phyloP scores from a whole-genome alignment of 2,888 invertebrate species.

The Drosophila quinaria region DNA sequence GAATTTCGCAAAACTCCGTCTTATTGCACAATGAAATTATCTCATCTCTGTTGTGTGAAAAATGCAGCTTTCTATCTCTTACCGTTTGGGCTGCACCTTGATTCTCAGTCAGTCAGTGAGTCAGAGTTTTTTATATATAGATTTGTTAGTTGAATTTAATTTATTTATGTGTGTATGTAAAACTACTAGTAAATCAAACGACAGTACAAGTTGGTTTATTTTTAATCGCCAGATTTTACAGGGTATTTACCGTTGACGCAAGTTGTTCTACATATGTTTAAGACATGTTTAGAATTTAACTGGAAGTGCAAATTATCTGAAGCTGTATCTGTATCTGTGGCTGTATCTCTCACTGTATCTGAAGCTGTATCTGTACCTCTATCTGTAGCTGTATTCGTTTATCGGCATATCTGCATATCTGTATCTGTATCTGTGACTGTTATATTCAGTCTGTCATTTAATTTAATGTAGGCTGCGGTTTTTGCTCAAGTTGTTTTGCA shows the following conservation, averaged over 20 bases:
- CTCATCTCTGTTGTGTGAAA: too few species aligned
- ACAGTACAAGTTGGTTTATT: too few species aligned
- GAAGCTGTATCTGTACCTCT: neutral
- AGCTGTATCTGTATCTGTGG: conserved; percentile 2
- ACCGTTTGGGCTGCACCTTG: too few species aligned
- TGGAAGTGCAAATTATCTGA: conserved; percentile 4
- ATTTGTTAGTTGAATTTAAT: too few species aligned
- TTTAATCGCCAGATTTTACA: neutral
- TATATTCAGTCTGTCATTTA: conserved; percentile 16
- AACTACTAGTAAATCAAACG: too few species aligned
- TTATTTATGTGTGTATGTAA: neutral
- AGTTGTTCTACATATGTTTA: neutral
- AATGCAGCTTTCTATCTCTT: too few species aligned
- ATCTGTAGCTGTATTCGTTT: neutral
- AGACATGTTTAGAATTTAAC: neutral
- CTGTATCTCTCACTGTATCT: neutral
- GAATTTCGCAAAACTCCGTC: too few species aligned
- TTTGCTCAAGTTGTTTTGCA: conserved; percentile 39
- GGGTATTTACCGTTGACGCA: neutral
- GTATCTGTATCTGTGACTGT: conserved; percentile 15
- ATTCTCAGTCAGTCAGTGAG: too few species aligned
- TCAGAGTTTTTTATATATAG: too few species aligned
- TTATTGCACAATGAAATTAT: too few species aligned
- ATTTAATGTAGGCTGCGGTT: conserved; percentile 26
- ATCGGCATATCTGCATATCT: conserved; percentile 9